Evolutionary conservation across 2,888 invertebrate genomes (phyloP).

Genomic region (Eupithecia pulchellata): DNA sequence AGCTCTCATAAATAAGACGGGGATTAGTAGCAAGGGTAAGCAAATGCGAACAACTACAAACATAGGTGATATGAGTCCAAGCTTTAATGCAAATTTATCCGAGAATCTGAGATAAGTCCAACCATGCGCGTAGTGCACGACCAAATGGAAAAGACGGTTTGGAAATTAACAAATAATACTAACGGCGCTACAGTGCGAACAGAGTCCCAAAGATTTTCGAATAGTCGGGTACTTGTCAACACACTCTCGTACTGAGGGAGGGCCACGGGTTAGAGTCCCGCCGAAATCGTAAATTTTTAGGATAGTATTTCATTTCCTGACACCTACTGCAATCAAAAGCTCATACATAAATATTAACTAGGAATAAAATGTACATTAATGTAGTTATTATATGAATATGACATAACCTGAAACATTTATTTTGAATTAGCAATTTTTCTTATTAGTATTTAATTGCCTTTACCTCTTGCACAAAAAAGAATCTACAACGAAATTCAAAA

Average conservation of each 20-base stretch:
- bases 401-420: too few species aligned
- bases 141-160: constrained; percentile 16
- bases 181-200: not conserved
- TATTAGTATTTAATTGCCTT: not conserved
- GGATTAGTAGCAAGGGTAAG: constrained; percentile 58
- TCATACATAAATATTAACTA: not conserved
- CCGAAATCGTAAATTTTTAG: too few species aligned
- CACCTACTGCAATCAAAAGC: too few species aligned
- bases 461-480: not conserved
- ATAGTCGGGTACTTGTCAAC: too few species aligned
- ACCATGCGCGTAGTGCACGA: not conserved
- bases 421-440: not conserved
- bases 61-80: constrained; percentile 47
- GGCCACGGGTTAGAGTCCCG: too few species aligned
- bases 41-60: constrained; percentile 63
- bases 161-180: too few species aligned
- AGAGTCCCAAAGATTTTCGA: too few species aligned
- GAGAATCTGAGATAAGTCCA: constrained; percentile 75
- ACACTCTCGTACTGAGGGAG: too few species aligned
- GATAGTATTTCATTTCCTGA: too few species aligned
- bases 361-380: too few species aligned
- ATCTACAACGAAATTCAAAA: not conserved
- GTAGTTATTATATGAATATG: too few species aligned
- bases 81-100: constrained; percentile 69
- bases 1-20: constrained; percentile 56